phyloP scores from a whole-genome alignment of 1,140 invertebrate species.

The Nylanderia fulva region DNA sequence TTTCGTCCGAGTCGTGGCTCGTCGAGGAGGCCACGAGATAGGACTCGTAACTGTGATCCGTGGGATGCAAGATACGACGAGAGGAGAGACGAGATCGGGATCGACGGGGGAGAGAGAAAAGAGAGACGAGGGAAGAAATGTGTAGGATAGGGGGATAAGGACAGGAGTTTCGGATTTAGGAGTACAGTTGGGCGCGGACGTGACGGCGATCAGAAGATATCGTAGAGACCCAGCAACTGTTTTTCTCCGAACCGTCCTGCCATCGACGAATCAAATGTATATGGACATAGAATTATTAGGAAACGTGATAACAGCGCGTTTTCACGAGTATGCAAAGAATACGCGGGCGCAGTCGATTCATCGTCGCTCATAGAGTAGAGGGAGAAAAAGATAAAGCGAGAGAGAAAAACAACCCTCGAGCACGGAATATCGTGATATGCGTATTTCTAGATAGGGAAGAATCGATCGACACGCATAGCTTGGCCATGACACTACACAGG shows the following conservation, averaged over 20 bases:
- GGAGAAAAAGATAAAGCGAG: background rate
- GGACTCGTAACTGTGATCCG: slow-evolving; percentile 53
- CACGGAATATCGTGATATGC: slow-evolving; percentile 40
- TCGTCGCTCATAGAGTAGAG: background rate
- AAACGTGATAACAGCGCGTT: slow-evolving; percentile 48
- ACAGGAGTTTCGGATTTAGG: slow-evolving; percentile 35
- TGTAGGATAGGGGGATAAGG: background rate
- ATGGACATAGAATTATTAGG: slow-evolving; percentile 43
- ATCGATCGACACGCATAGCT: slow-evolving; percentile 47
- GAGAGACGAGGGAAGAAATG: background rate
- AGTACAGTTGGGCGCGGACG: slow-evolving; percentile 59
- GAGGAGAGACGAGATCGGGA: slow-evolving; percentile 57
- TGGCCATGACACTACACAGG: slow-evolving; percentile 13
- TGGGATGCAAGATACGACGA: slow-evolving; percentile 46
- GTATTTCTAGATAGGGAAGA: slow-evolving; percentile 41
- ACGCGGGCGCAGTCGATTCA: background rate
- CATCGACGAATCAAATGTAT: slow-evolving; percentile 42
- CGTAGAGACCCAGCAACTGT: background rate
- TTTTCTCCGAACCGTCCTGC: slow-evolving; percentile 35
- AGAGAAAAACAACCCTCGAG: slow-evolving; percentile 2
- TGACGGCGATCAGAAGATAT: slow-evolving; percentile 64
- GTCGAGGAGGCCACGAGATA: slow-evolving; percentile 48
- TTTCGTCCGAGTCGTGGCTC: slow-evolving; percentile 27
- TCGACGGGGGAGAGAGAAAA: slow-evolving; percentile 41
- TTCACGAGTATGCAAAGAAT: slow-evolving; percentile 40